phyloP scores from a whole-genome alignment of 2,113 vertebrate species.

The Xiphophorus couchianus region DNA sequence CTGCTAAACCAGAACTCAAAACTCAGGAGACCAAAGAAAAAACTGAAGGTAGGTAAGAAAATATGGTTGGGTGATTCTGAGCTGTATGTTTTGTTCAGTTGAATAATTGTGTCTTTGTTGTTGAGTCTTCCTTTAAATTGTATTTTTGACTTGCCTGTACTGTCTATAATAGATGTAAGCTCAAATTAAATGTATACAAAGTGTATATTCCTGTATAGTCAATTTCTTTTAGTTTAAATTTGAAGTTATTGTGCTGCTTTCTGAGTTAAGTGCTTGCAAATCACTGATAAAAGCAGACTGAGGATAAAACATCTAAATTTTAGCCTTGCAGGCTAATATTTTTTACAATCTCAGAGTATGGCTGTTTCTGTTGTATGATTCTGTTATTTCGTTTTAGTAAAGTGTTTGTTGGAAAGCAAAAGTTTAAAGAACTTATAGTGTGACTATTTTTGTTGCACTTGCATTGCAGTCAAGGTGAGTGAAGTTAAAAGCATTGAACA shows the following conservation, averaged over 20 bases:
- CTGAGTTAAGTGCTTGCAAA: background rate
- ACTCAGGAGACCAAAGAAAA: conserved; percentile 43
- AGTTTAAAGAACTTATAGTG: background rate
- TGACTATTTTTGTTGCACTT: conserved; percentile 19
- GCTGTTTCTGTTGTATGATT: background rate
- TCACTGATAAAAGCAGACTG: background rate
- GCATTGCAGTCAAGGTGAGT: conserved; percentile 43
- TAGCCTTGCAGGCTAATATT: too few species aligned
- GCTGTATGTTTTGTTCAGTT: conserved; percentile 16
- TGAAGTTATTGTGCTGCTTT: background rate
- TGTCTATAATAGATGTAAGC: background rate
- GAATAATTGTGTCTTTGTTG: conserved; percentile 15
- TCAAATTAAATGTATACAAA: background rate
- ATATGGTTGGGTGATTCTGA: conserved; percentile 1
- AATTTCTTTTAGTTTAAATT: background rate
- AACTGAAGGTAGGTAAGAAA: conserved; percentile 40
- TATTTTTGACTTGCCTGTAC: background rate
- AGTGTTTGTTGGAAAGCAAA: background rate
- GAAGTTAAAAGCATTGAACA: conserved; percentile 33
- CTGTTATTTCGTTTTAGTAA: background rate
- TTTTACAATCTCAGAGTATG: background rate
- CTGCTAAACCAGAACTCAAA: conserved; percentile 39
- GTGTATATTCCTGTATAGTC: background rate
- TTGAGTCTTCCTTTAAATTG: conserved; percentile 3
- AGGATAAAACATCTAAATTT: too few species aligned